A percentile compares a stretch with the other conserved stretches of the same genome.
These are phyloP conservation scores for Collichthys lucidus DNA, from an alignment of 2,113 vertebrate genomes.

Conservation along the genomic window DNA sequence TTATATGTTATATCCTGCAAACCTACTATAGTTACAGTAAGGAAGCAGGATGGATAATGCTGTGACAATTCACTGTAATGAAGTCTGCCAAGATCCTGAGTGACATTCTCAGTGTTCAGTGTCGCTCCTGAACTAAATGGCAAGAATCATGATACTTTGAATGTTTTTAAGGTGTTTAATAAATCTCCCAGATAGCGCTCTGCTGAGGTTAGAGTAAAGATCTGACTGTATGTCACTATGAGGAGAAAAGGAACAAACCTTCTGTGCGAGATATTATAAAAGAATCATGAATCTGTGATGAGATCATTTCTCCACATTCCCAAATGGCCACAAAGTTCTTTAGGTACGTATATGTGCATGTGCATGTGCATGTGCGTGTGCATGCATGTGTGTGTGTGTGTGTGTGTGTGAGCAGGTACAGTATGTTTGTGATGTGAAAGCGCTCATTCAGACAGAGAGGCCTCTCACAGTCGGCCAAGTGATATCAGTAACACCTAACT, in stretches of 20 bases:
- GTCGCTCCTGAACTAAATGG: neutral
- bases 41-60: neutral
- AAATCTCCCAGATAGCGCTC: neutral
- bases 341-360: neutral
- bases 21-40: no score
- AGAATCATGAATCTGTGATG: neutral
- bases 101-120: neutral
- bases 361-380: no score
- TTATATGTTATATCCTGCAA: no score
- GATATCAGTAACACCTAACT: constrained; percentile 66
- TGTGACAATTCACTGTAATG: neutral
- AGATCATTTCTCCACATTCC: neutral
- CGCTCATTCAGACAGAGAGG: constrained; percentile 53
- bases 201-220: neutral
- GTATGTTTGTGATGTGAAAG: constrained; percentile 49
- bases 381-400: constrained; percentile 1
- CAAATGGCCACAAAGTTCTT: constrained; percentile 11
- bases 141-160: neutral
- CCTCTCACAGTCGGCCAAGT: constrained; percentile 58
- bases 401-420: neutral
- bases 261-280: neutral
- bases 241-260: neutral
- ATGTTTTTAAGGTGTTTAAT: neutral
- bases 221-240: neutral
- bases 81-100: neutral